Base-by-base conservation (phyloP, 2,797 vertebrate genomes). In the Neomorphus geoffroyi region DNA sequence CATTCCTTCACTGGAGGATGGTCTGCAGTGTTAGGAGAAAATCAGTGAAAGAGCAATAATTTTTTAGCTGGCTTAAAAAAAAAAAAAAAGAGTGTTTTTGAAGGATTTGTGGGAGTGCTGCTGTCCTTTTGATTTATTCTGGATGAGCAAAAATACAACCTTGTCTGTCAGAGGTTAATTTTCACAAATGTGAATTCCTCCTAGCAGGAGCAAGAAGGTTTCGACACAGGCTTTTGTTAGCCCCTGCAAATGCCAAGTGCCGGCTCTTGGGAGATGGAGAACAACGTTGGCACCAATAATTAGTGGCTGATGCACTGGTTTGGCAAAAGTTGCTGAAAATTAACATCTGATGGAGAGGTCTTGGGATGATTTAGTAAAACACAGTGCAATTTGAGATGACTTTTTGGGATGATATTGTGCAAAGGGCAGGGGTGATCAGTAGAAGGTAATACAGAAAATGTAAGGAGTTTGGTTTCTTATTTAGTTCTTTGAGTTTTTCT, bases 271-370 rank as follows among this genome's bases (percentile, higher is more conserved):
- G 95, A 95, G 92, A 92, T 69, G 83, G 71, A 93, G 56, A 84
- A 77, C 80, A 88, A 92, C 94, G 89, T 56, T 97, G 92, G 90
- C 93, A 94, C 80, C 64, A 67, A 24, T 84, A 81, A 92, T 92
- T 90, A 88, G 84, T 32, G 71, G 27, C 74, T 89, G 70, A 41
- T 84, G 79, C 56, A 61, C 64, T 84, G 87, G 92, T 92, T 86
- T 83, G 88, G 87, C 81, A 90, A 69, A 88, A 93, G 60, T 18
- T 90, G 54, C 72, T 95, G 92, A 85, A 88, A 90, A 84, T 67
- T 41, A 88, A 69, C 66, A 66, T 80, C 80, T 85, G 72, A 67
- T 62, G 56, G 54, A 95, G 92, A 75, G 56, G 35, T 75, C 64
- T 90, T 81, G 60, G 33, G 56, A n/a, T 84, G 80, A 77, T 92